Conservation (phyloP, 1,140 invertebrate genomes). For the Ephestia elutella region DNA sequence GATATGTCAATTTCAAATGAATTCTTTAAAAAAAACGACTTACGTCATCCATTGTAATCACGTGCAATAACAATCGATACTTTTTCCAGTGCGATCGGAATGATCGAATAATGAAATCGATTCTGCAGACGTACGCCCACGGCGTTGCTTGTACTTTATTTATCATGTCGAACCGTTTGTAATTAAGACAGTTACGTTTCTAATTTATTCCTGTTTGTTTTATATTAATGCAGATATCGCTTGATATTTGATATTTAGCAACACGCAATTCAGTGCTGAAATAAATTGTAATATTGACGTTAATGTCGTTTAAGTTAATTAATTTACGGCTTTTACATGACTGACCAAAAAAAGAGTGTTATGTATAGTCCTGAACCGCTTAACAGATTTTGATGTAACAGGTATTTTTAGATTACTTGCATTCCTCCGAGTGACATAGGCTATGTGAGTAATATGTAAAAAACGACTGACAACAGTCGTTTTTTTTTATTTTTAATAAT, state of each 20-base stretch:
- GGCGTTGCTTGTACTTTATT: not conserved
- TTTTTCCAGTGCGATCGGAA: not conserved
- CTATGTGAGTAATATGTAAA: too few relatives aligned
- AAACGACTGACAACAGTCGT: too few relatives aligned
- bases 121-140: not conserved
- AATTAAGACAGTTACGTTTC: not conserved
- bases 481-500: too few relatives aligned
- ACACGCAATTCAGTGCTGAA: not conserved
- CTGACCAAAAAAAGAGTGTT: too few relatives aligned
- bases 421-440: too few relatives aligned
- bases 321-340: too few relatives aligned
- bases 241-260: not conserved
- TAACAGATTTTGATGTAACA: too few relatives aligned
- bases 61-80: not conserved
- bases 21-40: not conserved
- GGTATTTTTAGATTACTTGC: too few relatives aligned
- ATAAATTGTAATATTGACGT: not conserved
- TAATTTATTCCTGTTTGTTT: not conserved
- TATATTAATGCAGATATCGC: not conserved
- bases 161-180: not conserved
- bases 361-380: too few relatives aligned
- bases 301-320: not conserved
- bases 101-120: constrained; percentile 1
- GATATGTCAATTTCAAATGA: not conserved
- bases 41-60: not conserved